phyloP scores from a whole-genome alignment of 2,113 vertebrate species.

The Ivindomyrus marchei region DNA sequence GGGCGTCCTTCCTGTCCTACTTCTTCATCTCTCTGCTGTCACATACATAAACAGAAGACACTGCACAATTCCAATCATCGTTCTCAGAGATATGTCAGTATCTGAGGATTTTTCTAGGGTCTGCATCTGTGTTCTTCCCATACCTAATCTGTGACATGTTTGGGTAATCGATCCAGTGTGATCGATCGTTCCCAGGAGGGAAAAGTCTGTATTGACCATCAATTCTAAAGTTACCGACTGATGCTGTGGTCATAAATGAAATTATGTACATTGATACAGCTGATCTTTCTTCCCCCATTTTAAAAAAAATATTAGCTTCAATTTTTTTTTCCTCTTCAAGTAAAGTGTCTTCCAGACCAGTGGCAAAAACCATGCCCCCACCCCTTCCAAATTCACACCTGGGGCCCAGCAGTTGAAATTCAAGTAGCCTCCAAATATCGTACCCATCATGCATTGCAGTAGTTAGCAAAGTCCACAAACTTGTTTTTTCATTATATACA shows the following conservation, averaged over 20 bases:
- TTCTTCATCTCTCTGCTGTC: not conserved
- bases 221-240: not conserved
- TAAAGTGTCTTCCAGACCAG: not conserved
- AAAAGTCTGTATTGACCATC: not conserved
- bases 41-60: not conserved
- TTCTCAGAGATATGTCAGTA: not conserved
- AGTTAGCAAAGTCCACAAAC: too few species aligned
- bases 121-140: not conserved
- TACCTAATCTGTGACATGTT: not conserved
- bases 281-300: not conserved
- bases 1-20: not conserved
- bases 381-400: too few species aligned
- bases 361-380: too few species aligned
- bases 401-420: too few species aligned
- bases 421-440: too few species aligned
- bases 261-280: not conserved
- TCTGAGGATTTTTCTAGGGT: not conserved
- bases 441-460: too few species aligned
- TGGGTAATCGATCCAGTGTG: not conserved
- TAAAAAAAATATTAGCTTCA: not conserved
- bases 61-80: not conserved
- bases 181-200: not conserved
- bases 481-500: too few species aligned
- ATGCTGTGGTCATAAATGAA: not conserved
- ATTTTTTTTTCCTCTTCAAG: not conserved